Conservation (phyloP, 2,888 invertebrate genomes). For the Julus scanicus region DNA sequence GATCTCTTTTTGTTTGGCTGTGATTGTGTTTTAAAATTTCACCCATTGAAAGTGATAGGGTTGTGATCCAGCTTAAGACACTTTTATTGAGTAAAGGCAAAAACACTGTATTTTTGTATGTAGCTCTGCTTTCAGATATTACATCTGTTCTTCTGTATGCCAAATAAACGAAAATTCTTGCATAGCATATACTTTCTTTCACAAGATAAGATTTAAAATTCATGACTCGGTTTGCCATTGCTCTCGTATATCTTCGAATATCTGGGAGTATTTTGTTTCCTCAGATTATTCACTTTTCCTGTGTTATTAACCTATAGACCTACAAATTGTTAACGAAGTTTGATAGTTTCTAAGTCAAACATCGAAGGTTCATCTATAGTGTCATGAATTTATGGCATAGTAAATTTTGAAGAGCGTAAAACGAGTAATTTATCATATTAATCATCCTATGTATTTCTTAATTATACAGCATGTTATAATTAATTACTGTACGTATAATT, state of each 20-base stretch:
- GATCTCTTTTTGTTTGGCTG: too few species aligned
- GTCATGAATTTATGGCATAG: neutral
- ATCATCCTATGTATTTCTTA: too few species aligned
- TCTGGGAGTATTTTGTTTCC: neutral
- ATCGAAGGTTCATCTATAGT: neutral
- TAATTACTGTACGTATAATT: too few species aligned
- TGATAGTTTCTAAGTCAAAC: neutral
- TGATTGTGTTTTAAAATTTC: too few species aligned
- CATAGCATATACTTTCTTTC: neutral
- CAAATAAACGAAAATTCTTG: neutral
- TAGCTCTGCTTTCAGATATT: neutral
- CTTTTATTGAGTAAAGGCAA: too few species aligned
- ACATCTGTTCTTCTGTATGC: neutral
- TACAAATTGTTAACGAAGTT: neutral
- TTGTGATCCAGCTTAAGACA: too few species aligned
- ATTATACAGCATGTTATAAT: too few species aligned
- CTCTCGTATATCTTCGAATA: neutral
- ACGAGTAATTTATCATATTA: too few species aligned
- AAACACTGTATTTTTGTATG: neutral
- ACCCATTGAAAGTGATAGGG: too few species aligned
- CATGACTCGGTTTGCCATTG: neutral
- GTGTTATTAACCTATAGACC: constrained; percentile 3
- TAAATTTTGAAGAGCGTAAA: neutral
- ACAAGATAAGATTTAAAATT: too few species aligned
- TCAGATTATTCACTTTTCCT: neutral